A percentile compares a stretch with the other conserved stretches of the same genome.
phyloP scores from a whole-genome alignment of 2,888 invertebrate genomes.

The Eupithecia pulchellata region DNA sequence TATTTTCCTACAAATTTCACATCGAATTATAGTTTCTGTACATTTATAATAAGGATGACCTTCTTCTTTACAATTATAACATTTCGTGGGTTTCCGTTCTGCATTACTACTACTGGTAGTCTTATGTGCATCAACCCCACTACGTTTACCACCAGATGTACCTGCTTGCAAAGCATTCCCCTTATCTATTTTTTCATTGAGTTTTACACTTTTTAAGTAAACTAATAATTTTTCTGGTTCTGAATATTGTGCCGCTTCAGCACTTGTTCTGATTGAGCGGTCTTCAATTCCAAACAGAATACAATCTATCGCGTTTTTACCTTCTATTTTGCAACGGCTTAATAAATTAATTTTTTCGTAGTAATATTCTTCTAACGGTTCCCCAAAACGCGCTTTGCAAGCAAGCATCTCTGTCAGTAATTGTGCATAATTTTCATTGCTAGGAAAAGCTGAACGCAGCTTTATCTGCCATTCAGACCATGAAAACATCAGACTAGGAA shows the following conservation, averaged over 20 bases:
- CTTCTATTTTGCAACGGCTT: slow-evolving; percentile 8
- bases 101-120: neutral
- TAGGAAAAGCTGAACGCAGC: too few species aligned
- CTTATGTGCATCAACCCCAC: too few species aligned
- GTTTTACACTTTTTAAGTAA: neutral
- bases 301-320: too few species aligned
- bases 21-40: neutral
- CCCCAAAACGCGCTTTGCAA: slow-evolving; percentile 14
- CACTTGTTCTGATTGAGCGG: neutral
- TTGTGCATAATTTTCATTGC: too few species aligned
- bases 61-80: neutral
- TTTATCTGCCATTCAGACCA: too few species aligned
- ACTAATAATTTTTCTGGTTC: slow-evolving; percentile 15
- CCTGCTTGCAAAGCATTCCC: neutral
- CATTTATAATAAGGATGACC: neutral
- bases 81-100: neutral
- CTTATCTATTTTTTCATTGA: too few species aligned
- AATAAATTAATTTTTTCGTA: slow-evolving; percentile 14
- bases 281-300: slow-evolving; percentile 15
- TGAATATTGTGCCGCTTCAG: slow-evolving; percentile 13
- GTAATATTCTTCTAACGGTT: slow-evolving; percentile 14
- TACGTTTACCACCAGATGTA: neutral
- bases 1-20: neutral
- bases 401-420: too few species aligned
- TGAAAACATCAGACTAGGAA: too few species aligned